Percentiles rank a stretch among this genome's conserved stretches.
phyloP scores from a whole-genome alignment of 1,140 invertebrate species.

The Hesperophylax magnus region DNA sequence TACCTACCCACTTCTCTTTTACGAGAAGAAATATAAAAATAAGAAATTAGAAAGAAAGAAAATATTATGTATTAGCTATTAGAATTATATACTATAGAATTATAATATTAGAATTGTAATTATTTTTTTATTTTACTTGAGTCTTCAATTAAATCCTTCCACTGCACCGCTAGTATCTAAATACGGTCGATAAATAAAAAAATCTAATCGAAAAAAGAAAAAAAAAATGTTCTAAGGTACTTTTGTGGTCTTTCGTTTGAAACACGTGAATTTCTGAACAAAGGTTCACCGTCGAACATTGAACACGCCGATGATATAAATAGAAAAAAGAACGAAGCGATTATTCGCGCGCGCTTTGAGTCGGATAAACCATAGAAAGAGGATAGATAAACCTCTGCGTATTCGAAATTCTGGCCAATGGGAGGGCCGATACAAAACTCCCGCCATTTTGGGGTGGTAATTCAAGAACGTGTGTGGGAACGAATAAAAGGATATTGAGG shows the following conservation, averaged over 20 bases:
- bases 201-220: too few relatives aligned
- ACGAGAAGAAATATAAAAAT: too few relatives aligned
- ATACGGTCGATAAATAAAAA: too few relatives aligned
- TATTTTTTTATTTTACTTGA: too few relatives aligned
- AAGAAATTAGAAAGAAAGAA: too few relatives aligned
- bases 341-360: constrained; percentile 48
- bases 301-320: constrained; percentile 8
- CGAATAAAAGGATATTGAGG: constrained; percentile 3
- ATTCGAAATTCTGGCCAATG: constrained; percentile 48
- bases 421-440: constrained; percentile 13
- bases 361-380: constrained; percentile 19
- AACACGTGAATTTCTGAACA: not conserved
- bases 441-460: constrained; percentile 4
- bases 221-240: not conserved
- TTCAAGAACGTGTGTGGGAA: not conserved
- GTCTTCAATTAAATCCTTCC: too few relatives aligned
- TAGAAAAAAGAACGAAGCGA: constrained; percentile 37
- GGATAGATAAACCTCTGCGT: constrained; percentile 29
- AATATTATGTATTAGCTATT: too few relatives aligned
- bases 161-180: too few relatives aligned
- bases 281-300: not conserved
- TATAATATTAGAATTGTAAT: too few relatives aligned
- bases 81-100: too few relatives aligned
- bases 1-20: too few relatives aligned
- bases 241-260: too few relatives aligned